phyloP scores from a whole-genome alignment of 2,113 vertebrate species.

The Burhinus bistriatus region DNA sequence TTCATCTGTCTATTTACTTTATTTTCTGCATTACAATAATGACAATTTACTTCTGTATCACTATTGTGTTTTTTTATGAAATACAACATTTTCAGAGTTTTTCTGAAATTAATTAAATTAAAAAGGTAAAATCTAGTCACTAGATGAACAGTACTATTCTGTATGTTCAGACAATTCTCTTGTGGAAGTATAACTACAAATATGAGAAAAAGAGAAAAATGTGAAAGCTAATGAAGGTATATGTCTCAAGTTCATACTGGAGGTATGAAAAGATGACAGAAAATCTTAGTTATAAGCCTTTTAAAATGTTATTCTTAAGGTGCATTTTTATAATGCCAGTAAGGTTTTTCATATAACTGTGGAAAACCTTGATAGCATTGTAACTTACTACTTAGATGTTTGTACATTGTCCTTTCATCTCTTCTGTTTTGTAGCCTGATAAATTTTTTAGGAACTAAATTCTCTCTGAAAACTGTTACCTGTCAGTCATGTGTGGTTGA shows the following conservation, averaged over 20 bases:
- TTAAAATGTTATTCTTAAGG: background rate
- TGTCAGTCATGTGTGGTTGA: background rate
- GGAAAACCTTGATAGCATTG: background rate
- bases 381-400: background rate
- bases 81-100: background rate
- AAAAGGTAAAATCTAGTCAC: background rate
- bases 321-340: background rate
- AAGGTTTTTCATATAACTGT: background rate
- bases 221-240: background rate
- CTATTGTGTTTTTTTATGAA: background rate
- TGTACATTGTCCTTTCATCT: background rate
- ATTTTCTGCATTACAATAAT: background rate
- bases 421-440: background rate
- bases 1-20: background rate
- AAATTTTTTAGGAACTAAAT: background rate
- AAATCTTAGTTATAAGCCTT: background rate
- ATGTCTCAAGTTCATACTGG: background rate
- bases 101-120: background rate
- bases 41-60: background rate
- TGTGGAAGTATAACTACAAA: background rate
- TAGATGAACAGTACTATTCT: background rate
- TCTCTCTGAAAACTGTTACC: background rate
- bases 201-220: background rate
- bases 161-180: background rate
- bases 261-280: background rate